Conservation (phyloP, 2,797 vertebrate genomes). For the Cheirogaleus major region DNA sequence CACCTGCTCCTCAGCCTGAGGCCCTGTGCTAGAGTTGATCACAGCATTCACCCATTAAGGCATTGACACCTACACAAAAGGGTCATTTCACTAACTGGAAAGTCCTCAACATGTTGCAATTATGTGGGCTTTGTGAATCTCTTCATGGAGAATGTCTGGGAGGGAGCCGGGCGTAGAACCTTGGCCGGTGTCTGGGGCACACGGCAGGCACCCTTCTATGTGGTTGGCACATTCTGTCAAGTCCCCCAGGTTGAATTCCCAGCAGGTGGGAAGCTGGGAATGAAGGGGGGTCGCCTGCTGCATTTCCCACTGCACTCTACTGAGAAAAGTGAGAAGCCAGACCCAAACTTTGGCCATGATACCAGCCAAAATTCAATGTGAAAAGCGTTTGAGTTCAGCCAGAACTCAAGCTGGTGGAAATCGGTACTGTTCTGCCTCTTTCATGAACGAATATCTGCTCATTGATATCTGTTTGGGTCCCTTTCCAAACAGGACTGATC, state of each 20-base stretch:
- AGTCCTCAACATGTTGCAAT: slow-evolving; percentile 70
- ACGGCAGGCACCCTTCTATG: rapidly evolving
- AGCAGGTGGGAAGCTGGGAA: neutral
- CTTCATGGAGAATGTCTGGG: slow-evolving; percentile 65
- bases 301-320: neutral
- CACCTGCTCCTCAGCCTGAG: neutral
- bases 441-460: neutral
- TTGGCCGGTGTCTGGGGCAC: neutral
- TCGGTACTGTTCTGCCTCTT: neutral
- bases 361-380: neutral
- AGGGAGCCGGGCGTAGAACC: neutral
- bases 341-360: neutral
- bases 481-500: neutral
- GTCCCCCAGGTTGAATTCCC: neutral
- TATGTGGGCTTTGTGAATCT: slow-evolving; percentile 69
- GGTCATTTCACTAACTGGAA: slow-evolving; percentile 61
- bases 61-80: slow-evolving; percentile 74
- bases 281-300: neutral
- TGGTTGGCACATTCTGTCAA: too few relatives aligned
- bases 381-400: neutral
- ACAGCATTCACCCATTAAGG: slow-evolving; percentile 70
- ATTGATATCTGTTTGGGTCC: neutral
- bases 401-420: neutral
- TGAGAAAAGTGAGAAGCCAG: neutral
- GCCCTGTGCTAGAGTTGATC: neutral